A percentile compares a stretch with the other conserved stretches of the same genome.
Evolutionary conservation across 1,140 invertebrate species (phyloP).

Genomic region (Mactra quadrangularis): DNA sequence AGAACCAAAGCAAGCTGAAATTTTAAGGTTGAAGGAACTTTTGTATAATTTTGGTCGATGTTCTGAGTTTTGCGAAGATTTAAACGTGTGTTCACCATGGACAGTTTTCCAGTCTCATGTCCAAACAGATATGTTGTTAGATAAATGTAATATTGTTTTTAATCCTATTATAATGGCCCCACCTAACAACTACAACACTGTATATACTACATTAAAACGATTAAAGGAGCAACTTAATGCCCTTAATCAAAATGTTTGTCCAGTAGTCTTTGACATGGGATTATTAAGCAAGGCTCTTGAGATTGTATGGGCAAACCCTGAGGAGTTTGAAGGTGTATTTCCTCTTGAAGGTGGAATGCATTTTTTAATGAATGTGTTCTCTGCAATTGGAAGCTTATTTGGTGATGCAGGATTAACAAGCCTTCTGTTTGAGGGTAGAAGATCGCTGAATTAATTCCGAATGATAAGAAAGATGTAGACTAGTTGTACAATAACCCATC

Average conservation of each 20-base stretch:
- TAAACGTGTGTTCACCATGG: no score
- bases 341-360: constrained; percentile 50
- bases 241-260: constrained; percentile 2
- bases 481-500: no score
- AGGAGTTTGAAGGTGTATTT: constrained; percentile 16
- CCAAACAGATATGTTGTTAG: no score
- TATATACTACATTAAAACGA: constrained; percentile 31
- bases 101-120: no score
- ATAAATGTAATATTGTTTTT: constrained; percentile 6
- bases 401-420: constrained; percentile 22
- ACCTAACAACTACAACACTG: constrained; percentile 22
- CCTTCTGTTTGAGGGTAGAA: neutral
- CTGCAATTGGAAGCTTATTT: constrained; percentile 8
- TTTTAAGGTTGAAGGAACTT: neutral
- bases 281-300: constrained; percentile 27
- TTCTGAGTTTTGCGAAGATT: neutral
- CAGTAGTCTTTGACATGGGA: constrained; percentile 34
- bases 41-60: neutral
- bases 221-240: constrained; percentile 23
- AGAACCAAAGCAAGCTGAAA: no score
- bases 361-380: constrained; percentile 31
- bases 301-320: constrained; percentile 22
- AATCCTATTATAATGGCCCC: constrained; percentile 42
- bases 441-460: no score
- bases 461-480: no score